phyloP scores from a whole-genome alignment of 2,113 vertebrate species.

The Xiphorhynchus elegans region DNA sequence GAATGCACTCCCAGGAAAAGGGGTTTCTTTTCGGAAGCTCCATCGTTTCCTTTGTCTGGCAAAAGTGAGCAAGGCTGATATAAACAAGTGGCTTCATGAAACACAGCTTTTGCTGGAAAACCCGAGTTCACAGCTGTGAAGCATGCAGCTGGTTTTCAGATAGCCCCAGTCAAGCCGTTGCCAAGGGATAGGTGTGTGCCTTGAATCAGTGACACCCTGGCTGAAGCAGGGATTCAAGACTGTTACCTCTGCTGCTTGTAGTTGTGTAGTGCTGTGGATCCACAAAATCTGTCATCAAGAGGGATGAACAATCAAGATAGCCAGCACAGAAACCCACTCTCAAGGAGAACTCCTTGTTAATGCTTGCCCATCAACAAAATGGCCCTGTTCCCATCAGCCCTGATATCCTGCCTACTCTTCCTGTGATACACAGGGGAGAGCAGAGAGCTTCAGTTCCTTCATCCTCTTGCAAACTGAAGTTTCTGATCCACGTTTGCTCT shows the following conservation, averaged over 20 bases:
- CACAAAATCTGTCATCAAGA: not conserved
- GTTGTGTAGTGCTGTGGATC: not conserved
- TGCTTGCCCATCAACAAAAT: not conserved
- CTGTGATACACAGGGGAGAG: not conserved
- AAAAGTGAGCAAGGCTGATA: not conserved
- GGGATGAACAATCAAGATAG: not conserved
- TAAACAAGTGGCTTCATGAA: not conserved
- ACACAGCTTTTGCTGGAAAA: not conserved
- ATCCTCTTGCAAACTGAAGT: not conserved
- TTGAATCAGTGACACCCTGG: not conserved
- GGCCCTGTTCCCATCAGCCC: not conserved
- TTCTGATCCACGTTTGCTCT: not conserved
- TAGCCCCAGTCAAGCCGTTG: not conserved
- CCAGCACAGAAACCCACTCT: not conserved
- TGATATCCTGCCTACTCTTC: not conserved
- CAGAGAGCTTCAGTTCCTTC: not conserved
- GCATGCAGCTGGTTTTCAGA: not conserved
- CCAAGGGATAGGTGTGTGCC: not conserved
- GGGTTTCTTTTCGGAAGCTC: not conserved
- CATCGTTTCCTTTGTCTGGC: fast-evolving
- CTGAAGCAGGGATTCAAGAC: not conserved
- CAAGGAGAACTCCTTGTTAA: not conserved
- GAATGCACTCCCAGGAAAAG: not conserved
- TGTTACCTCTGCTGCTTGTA: not conserved
- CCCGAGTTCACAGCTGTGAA: not conserved